Evolutionary conservation across 2,888 invertebrate species (phyloP).

Genomic region (Leptopilina drosophilae): DNA sequence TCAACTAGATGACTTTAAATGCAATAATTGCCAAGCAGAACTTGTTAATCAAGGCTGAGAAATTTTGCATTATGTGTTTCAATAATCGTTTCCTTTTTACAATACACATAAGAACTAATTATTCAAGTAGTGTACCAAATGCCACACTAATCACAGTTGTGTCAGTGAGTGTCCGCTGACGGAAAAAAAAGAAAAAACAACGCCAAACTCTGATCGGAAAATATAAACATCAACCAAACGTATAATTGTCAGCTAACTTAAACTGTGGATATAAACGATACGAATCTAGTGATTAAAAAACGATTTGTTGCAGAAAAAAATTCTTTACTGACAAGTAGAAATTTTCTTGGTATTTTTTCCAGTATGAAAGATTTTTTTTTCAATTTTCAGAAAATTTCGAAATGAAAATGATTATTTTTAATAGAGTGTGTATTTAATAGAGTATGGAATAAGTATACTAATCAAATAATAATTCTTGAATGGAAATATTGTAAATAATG

Average conservation of each 20-base stretch:
- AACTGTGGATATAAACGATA: too few species aligned
- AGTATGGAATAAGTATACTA: too few species aligned
- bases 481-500: too few species aligned
- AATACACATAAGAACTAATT: slow-evolving; percentile 6
- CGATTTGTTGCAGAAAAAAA: too few species aligned
- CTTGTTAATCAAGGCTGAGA: slow-evolving; percentile 25
- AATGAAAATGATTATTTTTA: too few species aligned
- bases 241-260: background rate
- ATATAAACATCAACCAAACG: slow-evolving; percentile 47
- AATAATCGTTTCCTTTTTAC: slow-evolving; percentile 3
- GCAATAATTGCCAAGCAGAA: slow-evolving; percentile 9
- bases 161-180: background rate
- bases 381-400: too few species aligned
- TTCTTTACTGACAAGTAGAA: too few species aligned
- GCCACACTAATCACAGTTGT: background rate
- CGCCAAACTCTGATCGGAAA: background rate
- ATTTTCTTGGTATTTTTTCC: too few species aligned
- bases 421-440: too few species aligned
- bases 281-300: too few species aligned
- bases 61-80: slow-evolving; percentile 9
- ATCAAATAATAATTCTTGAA: too few species aligned
- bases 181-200: background rate
- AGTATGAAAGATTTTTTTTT: too few species aligned
- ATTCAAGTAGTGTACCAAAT: background rate
- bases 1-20: slow-evolving; percentile 26